phyloP scores from a whole-genome alignment of 2,888 invertebrate genomes.

The Kryphioiulus occultus region DNA sequence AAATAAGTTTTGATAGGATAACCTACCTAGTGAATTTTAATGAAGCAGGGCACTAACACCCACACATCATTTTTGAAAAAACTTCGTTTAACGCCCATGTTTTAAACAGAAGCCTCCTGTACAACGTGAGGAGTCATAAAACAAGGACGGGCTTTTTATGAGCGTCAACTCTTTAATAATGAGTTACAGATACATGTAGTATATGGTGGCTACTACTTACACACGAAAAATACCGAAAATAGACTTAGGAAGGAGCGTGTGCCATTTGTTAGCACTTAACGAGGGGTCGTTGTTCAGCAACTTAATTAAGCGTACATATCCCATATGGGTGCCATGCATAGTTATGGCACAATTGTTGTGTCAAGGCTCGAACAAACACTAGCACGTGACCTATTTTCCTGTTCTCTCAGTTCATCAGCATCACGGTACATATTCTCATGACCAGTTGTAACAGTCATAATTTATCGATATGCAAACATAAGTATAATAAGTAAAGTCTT shows the following conservation, averaged over 20 bases:
- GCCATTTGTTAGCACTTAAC: conserved; percentile 39
- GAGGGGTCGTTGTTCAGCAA: conserved; percentile 9
- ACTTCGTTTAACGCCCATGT: conserved; percentile 16
- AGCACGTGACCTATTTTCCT: neutral
- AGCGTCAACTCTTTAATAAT: conserved; percentile 21
- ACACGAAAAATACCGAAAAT: neutral
- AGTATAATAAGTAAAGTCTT: neutral
- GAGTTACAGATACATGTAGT: conserved; percentile 24
- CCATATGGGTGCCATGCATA: neutral
- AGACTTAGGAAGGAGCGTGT: neutral
- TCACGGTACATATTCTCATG: neutral
- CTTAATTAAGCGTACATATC: neutral
- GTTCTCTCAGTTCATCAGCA: neutral
- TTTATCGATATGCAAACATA: neutral
- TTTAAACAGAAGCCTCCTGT: neutral
- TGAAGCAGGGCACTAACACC: neutral
- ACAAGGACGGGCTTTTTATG: neutral
- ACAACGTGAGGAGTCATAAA: neutral
- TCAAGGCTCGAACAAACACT: neutral
- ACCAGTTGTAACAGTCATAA: neutral
- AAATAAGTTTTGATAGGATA: no score
- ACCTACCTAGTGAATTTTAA: neutral
- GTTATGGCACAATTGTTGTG: neutral
- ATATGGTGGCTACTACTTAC: neutral
- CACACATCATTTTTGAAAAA: neutral